phyloP scores from a whole-genome alignment of 2,888 invertebrate species.

The Ectobius pallidus region DNA sequence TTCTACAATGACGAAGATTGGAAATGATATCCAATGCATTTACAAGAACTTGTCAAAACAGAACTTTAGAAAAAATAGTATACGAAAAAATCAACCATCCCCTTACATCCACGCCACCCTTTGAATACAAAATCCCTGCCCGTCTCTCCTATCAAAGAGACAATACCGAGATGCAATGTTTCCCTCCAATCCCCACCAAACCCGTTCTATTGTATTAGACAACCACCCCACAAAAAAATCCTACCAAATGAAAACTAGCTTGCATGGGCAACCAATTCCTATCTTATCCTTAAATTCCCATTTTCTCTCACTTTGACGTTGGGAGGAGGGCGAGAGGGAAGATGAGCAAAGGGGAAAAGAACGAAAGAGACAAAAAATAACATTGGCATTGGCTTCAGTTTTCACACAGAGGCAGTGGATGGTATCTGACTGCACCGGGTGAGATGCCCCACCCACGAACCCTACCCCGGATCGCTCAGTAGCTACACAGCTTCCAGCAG shows the following conservation, averaged over 20 bases:
- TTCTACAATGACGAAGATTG: slow-evolving; percentile 9
- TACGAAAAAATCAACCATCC: slow-evolving; percentile 1
- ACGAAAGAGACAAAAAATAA: slow-evolving; percentile 29
- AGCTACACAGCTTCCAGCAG: background rate
- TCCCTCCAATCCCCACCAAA: slow-evolving; percentile 21
- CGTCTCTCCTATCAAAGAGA: slow-evolving; percentile 18
- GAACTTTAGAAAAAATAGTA: background rate
- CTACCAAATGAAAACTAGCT: slow-evolving; percentile 30
- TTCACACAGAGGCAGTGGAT: slow-evolving; percentile 8
- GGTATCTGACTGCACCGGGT: slow-evolving; percentile 21
- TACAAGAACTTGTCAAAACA: slow-evolving; percentile 13
- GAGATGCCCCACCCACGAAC: background rate
- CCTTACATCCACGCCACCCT: slow-evolving; percentile 18
- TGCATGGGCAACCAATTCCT: slow-evolving; percentile 30
- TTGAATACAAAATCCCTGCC: slow-evolving; percentile 17
- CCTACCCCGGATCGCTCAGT: background rate
- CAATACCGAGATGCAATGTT: slow-evolving; percentile 24
- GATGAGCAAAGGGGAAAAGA: slow-evolving; percentile 1
- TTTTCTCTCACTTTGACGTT: slow-evolving; percentile 31
- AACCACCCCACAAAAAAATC: slow-evolving; percentile 21
- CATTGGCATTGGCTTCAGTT: slow-evolving; percentile 30
- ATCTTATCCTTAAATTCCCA: slow-evolving; percentile 32
- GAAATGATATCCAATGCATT: background rate
- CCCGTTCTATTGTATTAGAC: slow-evolving; percentile 30
- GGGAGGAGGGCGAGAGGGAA: slow-evolving; percentile 4